Conservation (phyloP, 2,888 invertebrate genomes). For the Heliconius sara region DNA sequence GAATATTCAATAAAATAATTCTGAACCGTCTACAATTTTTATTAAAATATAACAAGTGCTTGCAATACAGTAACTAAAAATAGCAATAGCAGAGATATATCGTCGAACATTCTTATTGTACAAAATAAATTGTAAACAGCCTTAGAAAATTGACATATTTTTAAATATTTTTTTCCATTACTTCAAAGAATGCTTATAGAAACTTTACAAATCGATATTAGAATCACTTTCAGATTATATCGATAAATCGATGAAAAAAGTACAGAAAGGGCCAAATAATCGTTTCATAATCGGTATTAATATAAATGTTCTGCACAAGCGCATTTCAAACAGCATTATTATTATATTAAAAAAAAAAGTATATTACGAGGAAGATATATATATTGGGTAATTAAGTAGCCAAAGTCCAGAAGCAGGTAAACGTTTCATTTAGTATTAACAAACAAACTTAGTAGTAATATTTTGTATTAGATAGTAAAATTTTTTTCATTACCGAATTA, state of each 20-base stretch:
- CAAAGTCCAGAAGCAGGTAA: conserved; percentile 62
- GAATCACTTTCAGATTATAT: neutral
- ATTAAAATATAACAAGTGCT: conserved; percentile 9
- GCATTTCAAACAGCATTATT: neutral
- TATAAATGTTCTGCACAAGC: conserved; percentile 5
- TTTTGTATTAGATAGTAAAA: conserved; percentile 69
- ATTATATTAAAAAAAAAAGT: neutral
- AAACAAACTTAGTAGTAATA: conserved; percentile 57
- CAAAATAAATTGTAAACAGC: neutral
- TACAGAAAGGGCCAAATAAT: conserved; percentile 18
- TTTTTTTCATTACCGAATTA: conserved; percentile 50
- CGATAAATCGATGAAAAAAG: neutral
- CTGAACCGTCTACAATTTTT: neutral
- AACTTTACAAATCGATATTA: neutral
- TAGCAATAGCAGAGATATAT: conserved; percentile 12
- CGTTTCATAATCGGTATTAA: conserved; percentile 3
- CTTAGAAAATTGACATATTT: neutral
- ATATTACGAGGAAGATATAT: neutral
- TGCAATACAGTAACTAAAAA: conserved; percentile 12
- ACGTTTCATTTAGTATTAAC: conserved; percentile 61
- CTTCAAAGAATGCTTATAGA: neutral
- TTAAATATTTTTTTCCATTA: neutral
- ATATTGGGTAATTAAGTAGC: conserved; percentile 55
- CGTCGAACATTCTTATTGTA: neutral
- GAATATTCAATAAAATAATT: neutral